Evolutionary conservation across 30 jellyfish, hydroid and myxozoan species (phyloP).

Genomic region (Aurelia sp.): DNA sequence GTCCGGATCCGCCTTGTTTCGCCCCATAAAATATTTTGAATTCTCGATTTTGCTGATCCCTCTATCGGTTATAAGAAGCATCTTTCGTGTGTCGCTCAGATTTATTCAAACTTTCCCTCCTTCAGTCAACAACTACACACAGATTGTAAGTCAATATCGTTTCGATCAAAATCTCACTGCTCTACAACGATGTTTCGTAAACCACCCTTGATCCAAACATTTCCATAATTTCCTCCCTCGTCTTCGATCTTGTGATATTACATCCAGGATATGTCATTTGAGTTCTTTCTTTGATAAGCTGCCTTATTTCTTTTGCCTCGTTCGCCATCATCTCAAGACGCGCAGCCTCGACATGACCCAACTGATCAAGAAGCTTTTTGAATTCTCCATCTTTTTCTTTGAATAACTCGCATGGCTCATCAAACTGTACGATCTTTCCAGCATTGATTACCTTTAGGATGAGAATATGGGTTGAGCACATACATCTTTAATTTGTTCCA

Average conservation of each 20-base stretch:
- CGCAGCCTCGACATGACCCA: constrained; percentile 84
- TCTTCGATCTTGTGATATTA: constrained; percentile 66
- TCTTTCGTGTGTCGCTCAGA: no score
- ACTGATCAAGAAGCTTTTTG: constrained; percentile 75
- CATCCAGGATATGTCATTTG: constrained; percentile 76
- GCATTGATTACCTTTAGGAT: constrained; percentile 51
- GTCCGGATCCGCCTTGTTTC: no score
- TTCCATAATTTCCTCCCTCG: constrained; percentile 79
- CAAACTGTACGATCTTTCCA: constrained; percentile 81
- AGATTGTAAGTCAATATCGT: no score
- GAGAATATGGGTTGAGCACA: no score
- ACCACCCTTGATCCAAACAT: constrained; percentile 75
- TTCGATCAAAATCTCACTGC: no score
- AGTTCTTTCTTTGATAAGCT: constrained; percentile 45
- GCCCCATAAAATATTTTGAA: no score
- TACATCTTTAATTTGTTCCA: no score
- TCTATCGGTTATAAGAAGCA: no score
- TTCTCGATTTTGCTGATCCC: no score
- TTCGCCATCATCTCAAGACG: constrained; percentile 73
- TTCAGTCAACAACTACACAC: no score
- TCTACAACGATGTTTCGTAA: constrained; percentile 78
- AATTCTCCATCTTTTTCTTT: constrained; percentile 72
- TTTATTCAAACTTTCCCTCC: no score
- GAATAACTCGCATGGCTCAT: constrained; percentile 81
- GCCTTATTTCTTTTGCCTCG: constrained; percentile 73